Percentiles rank a stretch among this genome's conserved stretches.
Evolutionary conservation across 2,888 invertebrate species (phyloP).

Genomic region (Drymonia ruficornis): DNA sequence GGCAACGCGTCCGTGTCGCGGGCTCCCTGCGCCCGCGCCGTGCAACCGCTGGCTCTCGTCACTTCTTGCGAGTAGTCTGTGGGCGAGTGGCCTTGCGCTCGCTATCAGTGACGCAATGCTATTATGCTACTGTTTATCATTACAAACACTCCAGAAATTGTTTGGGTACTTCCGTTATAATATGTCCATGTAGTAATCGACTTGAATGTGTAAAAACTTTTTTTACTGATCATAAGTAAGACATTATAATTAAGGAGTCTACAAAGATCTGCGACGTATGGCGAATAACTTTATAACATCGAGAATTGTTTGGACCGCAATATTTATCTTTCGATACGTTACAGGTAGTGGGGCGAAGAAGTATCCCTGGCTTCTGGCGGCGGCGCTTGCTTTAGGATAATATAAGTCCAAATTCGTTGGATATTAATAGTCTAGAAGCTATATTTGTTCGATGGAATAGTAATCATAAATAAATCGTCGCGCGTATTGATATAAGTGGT

Average conservation of each 20-base stretch:
- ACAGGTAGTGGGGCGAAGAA: too few relatives aligned
- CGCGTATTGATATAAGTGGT: slow-evolving; percentile 8
- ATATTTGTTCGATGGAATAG: not conserved
- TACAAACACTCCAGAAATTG: slow-evolving; percentile 1
- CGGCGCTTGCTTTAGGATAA: too few relatives aligned
- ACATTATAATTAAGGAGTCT: too few relatives aligned
- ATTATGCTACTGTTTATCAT: slow-evolving; percentile 17
- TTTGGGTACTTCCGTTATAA: not conserved
- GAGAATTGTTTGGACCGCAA: not conserved
- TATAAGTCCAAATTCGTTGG: too few relatives aligned
- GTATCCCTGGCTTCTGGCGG: too few relatives aligned
- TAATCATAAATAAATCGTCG: not conserved
- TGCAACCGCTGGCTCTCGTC: not conserved
- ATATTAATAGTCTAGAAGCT: not conserved
- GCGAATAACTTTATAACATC: too few relatives aligned
- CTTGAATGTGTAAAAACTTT: too few relatives aligned
- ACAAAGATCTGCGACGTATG: too few relatives aligned
- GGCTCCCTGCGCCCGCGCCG: not conserved
- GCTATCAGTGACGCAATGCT: slow-evolving; percentile 21
- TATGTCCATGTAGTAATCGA: too few relatives aligned
- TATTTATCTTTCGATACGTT: not conserved
- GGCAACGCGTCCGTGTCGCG: not conserved
- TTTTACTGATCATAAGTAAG: too few relatives aligned
- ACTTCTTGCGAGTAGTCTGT: slow-evolving; percentile 5
- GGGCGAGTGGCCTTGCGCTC: slow-evolving; percentile 18